Evolutionary conservation across 1,140 invertebrate genomes (phyloP).

Genomic region (Holotrichia oblita): DNA sequence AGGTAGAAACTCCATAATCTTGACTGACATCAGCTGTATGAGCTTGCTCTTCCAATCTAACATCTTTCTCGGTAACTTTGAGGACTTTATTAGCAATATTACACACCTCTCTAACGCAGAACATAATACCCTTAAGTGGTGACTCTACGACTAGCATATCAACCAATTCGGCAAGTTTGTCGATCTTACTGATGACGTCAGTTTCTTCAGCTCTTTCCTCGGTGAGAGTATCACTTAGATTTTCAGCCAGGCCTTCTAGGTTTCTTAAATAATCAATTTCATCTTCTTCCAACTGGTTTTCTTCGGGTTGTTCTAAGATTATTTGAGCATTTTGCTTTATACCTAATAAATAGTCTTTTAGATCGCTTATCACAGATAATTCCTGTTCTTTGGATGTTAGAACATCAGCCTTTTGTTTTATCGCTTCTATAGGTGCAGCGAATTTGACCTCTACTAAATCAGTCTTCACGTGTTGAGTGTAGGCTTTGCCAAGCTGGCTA

Average conservation of each 20-base stretch:
- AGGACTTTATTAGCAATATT: constrained; percentile 46
- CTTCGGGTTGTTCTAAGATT: constrained; percentile 16
- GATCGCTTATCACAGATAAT: constrained; percentile 12
- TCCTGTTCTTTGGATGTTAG: not conserved
- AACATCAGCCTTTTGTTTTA: constrained; percentile 35
- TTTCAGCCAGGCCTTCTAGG: constrained; percentile 41
- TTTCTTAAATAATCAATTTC: constrained; percentile 45
- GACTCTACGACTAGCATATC: constrained; percentile 58
- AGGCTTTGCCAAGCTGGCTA: not conserved
- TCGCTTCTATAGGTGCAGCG: constrained; percentile 4
- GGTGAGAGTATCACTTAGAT: constrained; percentile 30
- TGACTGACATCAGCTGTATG: not conserved
- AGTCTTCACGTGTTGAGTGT: not conserved
- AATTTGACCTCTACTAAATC: constrained; percentile 44
- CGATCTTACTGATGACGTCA: constrained; percentile 55
- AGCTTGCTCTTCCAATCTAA: not conserved
- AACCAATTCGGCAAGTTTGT: constrained; percentile 58
- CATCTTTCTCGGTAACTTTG: constrained; percentile 25
- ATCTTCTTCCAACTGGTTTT: constrained; percentile 29
- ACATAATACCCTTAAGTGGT: constrained; percentile 53
- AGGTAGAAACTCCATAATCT: no score
- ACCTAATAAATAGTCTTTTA: constrained; percentile 39
- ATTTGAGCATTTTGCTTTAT: constrained; percentile 28
- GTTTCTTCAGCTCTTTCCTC: constrained; percentile 11
- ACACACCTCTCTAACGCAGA: constrained; percentile 44